Base-by-base conservation (phyloP, 2,113 vertebrate species). In the Macquaria ambigua region DNA sequence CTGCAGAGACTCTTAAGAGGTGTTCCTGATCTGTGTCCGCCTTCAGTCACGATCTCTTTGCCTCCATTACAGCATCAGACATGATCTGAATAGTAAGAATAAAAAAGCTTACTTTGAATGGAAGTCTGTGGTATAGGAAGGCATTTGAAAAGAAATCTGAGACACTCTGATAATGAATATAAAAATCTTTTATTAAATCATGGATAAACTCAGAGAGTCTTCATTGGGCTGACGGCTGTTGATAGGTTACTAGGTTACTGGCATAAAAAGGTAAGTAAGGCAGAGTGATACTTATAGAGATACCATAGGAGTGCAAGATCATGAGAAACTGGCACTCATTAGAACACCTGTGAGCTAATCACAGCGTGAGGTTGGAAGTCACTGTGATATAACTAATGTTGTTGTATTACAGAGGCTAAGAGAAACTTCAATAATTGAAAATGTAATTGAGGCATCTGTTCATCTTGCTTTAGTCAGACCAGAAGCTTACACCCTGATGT, bases 221-320 rank as follows among this genome's bases (percentile, higher is more conserved):
- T 34, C 34, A 34, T 34, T 3, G 4, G 34, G 8, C 72, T 39
- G 73, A 81, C 71, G n/a, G 20, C 18, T 39, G 41, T 41, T 74
- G 43, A 68, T 48, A 28, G 48, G 77, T 87, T 89, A 74, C 77
- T 76, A 76, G 66, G 80, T 79, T 67, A 86, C 79, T 59, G 53
- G 46, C 28, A 84, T 72, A 37, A 77, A 83, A 68, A 59, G 43
- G 52, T 70, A 76, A 61, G 82, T 79, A 69, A 50, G 55, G 41
- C 71, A 63, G 55, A 58, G 34, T 20, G 81, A 79, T 71, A 46
- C 11, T 58, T 39, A 21, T 5, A 48, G 7, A 25, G 41, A 50
- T 18, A 70, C 8, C 3, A 11, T 41, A 14, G 20, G 37, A 66
- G 34, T 14, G 14, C 74, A 20, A 1, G 39, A 59, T 72, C 12